phyloP scores from a whole-genome alignment of 2,888 invertebrate genomes.

The Thalpophila matura region DNA sequence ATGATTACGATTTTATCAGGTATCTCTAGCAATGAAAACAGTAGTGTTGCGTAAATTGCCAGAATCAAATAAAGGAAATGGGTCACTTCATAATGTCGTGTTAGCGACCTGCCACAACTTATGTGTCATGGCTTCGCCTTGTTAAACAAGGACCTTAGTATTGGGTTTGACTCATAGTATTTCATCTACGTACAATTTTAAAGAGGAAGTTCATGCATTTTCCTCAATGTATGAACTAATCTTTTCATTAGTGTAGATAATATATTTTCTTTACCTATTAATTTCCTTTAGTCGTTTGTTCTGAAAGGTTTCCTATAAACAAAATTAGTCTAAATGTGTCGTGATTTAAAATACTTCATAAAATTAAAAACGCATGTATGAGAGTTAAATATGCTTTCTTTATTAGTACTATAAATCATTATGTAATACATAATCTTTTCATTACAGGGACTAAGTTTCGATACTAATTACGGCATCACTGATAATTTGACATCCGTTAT shows the following conservation, averaged over 20 bases:
- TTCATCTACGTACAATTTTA: neutral
- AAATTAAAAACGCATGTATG: too few species aligned
- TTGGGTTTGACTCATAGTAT: constrained; percentile 16
- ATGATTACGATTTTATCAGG: constrained; percentile 4
- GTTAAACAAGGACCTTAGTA: constrained; percentile 20
- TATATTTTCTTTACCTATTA: too few species aligned
- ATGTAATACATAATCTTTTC: neutral
- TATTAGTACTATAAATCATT: neutral
- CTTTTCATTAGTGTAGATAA: too few species aligned
- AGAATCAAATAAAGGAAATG: constrained; percentile 50
- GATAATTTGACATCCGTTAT: constrained; percentile 97
- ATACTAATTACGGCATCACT: constrained; percentile 96
- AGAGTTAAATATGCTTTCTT: neutral
- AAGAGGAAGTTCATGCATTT: neutral
- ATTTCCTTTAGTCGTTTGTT: neutral
- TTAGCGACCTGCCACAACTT: constrained; percentile 35
- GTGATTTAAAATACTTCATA: too few species aligned
- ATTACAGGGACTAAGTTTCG: constrained; percentile 93
- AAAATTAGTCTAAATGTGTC: neutral
- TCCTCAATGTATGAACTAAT: neutral
- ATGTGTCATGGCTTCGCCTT: constrained; percentile 32
- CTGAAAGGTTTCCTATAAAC: neutral
- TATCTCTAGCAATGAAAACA: constrained; percentile 16
- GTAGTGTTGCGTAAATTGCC: constrained; percentile 40
- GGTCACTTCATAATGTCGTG: constrained; percentile 39